Base-by-base conservation (phyloP, 2,888 invertebrate genomes). In the Trichopoda pennipes region DNA sequence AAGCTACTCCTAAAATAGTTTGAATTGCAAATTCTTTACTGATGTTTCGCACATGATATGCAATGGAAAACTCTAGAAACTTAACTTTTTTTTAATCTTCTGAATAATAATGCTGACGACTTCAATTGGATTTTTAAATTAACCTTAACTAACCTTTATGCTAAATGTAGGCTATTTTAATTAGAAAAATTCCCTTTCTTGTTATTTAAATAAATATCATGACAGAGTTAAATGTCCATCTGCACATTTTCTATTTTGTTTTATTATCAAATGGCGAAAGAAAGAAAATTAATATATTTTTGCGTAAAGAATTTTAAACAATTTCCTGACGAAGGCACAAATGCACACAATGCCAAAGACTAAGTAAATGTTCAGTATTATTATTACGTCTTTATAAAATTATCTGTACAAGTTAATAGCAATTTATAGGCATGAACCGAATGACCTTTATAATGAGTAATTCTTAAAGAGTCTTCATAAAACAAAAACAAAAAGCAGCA, bases 371-470 rank as follows among this genome's bases (percentile, higher is more conserved):
- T 19, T n/a, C 51, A 55, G 42, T 44, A 55, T 73, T 63, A 44
- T 63, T 56, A 64, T 74, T 64, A 49, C 58, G 35, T 49, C 74
- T 74, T 56, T 38, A 74, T 56, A 23, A 60, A 35, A 51, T 53
- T 53, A 69, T 47, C 61, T 47, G 55, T 28, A 61, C 44, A 53
- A 55, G 60, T 78, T 78, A 79, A 79, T 73, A 66, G 60, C 44
- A 79, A 66, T 75, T 82, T 75, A 75, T 79, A 49, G 78, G 12
- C 60, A 60, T 82, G 74, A 79, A 72, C 66, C 53, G 66, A 55
- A 55, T 79, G 75, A 79, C 81, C 81, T 82, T 78, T 66, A 32
- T 38, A 63, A 76, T 60, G 28, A 53, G 51, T 44, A 32, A 23
- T 51, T 75, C 17, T 49, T 19, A 12, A 53, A 17, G 14, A 51